Evolutionary conservation across 2,888 invertebrate species (phyloP).

Genomic region (Tipula helvola): DNA sequence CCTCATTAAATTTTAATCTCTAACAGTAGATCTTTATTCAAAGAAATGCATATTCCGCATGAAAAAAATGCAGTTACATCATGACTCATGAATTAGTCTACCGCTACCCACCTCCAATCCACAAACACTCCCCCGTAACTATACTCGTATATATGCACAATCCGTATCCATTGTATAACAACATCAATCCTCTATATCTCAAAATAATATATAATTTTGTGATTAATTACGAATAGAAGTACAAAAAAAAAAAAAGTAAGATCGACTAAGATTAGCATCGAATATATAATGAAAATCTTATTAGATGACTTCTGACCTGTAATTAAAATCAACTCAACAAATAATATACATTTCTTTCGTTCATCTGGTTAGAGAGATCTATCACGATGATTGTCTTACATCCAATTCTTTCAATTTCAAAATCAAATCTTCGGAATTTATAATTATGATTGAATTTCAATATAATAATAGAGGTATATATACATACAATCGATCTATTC

Average conservation of each 20-base stretch:
- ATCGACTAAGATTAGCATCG: not conserved
- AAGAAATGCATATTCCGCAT: not conserved
- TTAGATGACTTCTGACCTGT: not conserved
- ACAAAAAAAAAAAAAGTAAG: not conserved
- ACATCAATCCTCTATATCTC: not conserved
- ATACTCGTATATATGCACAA: not conserved
- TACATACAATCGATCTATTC: not conserved
- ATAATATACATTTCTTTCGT: not conserved
- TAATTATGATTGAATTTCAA: not conserved
- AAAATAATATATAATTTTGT: not conserved
- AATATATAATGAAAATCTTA: not conserved
- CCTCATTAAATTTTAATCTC: not conserved
- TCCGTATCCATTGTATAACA: not conserved
- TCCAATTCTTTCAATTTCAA: not conserved
- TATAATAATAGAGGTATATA: not conserved
- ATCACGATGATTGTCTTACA: not conserved
- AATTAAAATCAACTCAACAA: conserved; percentile 4
- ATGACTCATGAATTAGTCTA: not conserved
- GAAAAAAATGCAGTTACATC: not conserved
- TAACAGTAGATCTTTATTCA: not conserved
- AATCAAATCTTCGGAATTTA: not conserved
- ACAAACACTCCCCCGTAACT: not conserved
- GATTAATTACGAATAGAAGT: not conserved
- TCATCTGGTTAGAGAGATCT: not conserved
- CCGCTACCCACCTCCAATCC: not conserved